Conservation (phyloP, 2,797 vertebrate genomes). For the Acanthurus lineatus region DNA sequence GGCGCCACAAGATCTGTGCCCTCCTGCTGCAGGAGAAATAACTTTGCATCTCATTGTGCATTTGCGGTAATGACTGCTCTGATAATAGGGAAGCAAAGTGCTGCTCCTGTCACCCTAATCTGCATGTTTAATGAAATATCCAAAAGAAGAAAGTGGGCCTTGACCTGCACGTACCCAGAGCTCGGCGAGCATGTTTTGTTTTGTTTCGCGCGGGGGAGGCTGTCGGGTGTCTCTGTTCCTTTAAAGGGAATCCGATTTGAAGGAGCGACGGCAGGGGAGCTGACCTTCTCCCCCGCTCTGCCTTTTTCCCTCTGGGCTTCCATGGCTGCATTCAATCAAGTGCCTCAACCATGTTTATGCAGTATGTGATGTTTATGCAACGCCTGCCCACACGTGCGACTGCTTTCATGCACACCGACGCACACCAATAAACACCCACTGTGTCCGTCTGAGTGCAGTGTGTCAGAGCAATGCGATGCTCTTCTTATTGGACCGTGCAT, state of each 20-base stretch:
- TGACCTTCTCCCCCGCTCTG: constrained; percentile 74
- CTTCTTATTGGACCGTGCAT: constrained; percentile 13
- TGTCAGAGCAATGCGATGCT: constrained; percentile 15
- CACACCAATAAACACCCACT: constrained; percentile 63
- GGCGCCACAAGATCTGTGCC: constrained; percentile 23
- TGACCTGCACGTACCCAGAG: constrained; percentile 32
- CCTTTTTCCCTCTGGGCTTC: constrained; percentile 60
- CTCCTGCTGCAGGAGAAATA: constrained; percentile 32
- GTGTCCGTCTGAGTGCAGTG: constrained; percentile 40
- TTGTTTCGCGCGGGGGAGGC: constrained; percentile 51
- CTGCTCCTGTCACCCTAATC: constrained; percentile 1
- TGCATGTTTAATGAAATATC: constrained; percentile 12
- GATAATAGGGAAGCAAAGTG: constrained; percentile 4
- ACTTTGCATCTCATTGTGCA: constrained; percentile 18
- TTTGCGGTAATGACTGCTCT: constrained; percentile 21
- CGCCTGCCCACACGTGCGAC: constrained; percentile 69
- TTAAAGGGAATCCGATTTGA: constrained; percentile 76
- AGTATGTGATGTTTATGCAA: constrained; percentile 79
- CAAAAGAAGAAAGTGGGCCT: background rate
- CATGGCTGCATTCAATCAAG: constrained; percentile 79
- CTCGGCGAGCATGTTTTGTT: constrained; percentile 14
- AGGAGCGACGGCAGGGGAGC: constrained; percentile 64
- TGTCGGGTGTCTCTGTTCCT: constrained; percentile 65
- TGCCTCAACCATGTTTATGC: constrained; percentile 74
- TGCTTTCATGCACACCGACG: constrained; percentile 64